Evolutionary conservation across 2,113 vertebrate genomes (phyloP).

Genomic region (Gadus macrocephalus): DNA sequence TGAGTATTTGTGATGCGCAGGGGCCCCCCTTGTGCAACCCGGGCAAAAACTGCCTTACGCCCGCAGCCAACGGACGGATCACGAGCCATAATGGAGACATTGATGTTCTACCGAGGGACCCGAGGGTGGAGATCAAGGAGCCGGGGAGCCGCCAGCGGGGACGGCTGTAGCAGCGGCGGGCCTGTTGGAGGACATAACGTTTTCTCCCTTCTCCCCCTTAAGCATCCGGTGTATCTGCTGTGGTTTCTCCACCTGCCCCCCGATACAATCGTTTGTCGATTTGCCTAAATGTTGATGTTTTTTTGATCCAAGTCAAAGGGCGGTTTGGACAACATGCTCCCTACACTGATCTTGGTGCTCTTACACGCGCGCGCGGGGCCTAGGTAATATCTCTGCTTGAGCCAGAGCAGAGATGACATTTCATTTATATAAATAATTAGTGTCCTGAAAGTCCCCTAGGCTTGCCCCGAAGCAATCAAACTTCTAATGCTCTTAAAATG

Average conservation of each 20-base stretch:
- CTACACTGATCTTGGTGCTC: constrained; percentile 19
- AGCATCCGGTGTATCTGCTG: constrained; percentile 31
- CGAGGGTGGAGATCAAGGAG: constrained; percentile 64
- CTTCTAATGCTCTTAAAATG: constrained; percentile 77
- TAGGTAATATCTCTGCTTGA: constrained; percentile 63
- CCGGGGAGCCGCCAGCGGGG: constrained; percentile 40
- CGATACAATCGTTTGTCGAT: not conserved
- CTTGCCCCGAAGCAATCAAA: constrained; percentile 71
- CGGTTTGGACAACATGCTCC: not conserved
- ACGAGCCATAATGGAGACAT: constrained; percentile 66
- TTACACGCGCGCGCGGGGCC: constrained; percentile 37
- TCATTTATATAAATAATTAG: constrained; percentile 77
- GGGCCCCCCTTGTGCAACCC: constrained; percentile 38
- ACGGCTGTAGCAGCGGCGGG: constrained; percentile 30
- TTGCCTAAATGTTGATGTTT: too few species aligned
- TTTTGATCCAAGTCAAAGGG: not conserved
- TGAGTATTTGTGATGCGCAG: constrained; percentile 42
- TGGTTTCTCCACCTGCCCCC: not conserved
- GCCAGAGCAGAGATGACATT: constrained; percentile 75
- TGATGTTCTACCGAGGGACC: constrained; percentile 73
- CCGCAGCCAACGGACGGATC: constrained; percentile 57
- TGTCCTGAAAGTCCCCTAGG: constrained; percentile 69
- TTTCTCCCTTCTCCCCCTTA: constrained; percentile 32
- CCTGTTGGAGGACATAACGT: constrained; percentile 54
- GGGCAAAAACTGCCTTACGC: constrained; percentile 57